Conservation (phyloP, 2,888 invertebrate species). For the Campaea margaritaria region DNA sequence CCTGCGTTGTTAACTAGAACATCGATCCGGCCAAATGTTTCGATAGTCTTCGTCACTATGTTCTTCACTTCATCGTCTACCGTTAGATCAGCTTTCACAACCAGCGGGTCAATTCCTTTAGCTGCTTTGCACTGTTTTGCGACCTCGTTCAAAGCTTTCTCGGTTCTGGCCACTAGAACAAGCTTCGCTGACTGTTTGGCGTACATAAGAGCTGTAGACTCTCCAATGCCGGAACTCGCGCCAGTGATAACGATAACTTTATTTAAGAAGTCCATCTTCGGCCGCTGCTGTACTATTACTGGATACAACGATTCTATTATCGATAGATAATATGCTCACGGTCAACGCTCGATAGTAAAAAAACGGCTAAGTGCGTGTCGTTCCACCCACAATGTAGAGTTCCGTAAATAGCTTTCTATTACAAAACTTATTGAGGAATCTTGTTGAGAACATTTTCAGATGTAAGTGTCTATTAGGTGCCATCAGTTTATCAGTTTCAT, state of each 20-base stretch:
- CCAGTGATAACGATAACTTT: conserved; percentile 88
- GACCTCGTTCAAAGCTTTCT: conserved; percentile 87
- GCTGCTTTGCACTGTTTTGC: conserved; percentile 83
- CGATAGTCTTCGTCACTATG: conserved; percentile 88
- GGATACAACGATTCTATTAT: conserved; percentile 1
- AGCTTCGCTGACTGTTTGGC: conserved; percentile 87
- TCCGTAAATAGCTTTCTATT: too few relatives aligned
- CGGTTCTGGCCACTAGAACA: conserved; percentile 89
- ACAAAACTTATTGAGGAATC: too few relatives aligned
- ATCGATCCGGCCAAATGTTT: conserved; percentile 89
- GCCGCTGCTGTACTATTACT: conserved; percentile 44
- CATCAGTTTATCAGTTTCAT: too few relatives aligned
- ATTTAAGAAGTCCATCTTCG: conserved; percentile 83
- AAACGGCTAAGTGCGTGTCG: background rate
- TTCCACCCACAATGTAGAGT: background rate
- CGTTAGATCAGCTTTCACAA: conserved; percentile 87
- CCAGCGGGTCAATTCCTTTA: conserved; percentile 77
- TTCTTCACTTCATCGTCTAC: conserved; percentile 87
- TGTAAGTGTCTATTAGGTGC: too few relatives aligned
- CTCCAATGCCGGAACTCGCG: conserved; percentile 91
- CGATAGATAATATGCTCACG: background rate
- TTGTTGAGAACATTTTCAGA: too few relatives aligned
- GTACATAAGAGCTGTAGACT: conserved; percentile 87
- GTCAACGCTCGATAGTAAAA: conserved; percentile 15
- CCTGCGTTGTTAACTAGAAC: conserved; percentile 95